phyloP scores from a whole-genome alignment of 2,888 invertebrate species.

The Pristionchus fissidentatus region DNA sequence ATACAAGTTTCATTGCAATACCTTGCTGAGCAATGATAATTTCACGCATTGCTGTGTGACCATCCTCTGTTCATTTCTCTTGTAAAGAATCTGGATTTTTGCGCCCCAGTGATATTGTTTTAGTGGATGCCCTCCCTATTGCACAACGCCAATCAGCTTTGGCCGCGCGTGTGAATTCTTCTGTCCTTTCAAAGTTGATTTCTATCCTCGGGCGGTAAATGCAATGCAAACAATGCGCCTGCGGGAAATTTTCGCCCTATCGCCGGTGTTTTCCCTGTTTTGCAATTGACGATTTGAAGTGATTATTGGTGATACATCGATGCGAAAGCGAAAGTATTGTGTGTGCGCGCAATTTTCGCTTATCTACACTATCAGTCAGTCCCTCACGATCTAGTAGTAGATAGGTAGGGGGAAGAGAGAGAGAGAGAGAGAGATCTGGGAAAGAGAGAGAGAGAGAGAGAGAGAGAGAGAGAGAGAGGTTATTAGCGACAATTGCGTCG shows the following conservation, averaged over 20 bases:
- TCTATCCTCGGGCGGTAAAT: too few relatives aligned
- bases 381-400: neutral
- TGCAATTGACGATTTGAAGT: neutral
- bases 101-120: too few relatives aligned
- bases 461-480: neutral
- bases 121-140: too few relatives aligned
- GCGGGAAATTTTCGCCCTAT: neutral
- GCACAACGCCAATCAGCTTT: too few relatives aligned
- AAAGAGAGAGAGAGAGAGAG: neutral
- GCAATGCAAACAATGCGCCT: slow-evolving; percentile 26
- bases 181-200: too few relatives aligned
- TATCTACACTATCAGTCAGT: neutral
- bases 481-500: neutral
- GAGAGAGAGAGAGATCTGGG: neutral
- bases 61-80: too few relatives aligned
- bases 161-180: too few relatives aligned
- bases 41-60: too few relatives aligned
- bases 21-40: too few relatives aligned
- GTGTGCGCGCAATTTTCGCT: neutral
- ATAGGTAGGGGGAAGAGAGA: neutral
- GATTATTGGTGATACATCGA: neutral
- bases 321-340: neutral
- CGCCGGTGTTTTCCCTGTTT: neutral
- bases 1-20: too few relatives aligned
- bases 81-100: too few relatives aligned